Conservation (phyloP, 2,113 vertebrate species). For the Petroica traversi region DNA sequence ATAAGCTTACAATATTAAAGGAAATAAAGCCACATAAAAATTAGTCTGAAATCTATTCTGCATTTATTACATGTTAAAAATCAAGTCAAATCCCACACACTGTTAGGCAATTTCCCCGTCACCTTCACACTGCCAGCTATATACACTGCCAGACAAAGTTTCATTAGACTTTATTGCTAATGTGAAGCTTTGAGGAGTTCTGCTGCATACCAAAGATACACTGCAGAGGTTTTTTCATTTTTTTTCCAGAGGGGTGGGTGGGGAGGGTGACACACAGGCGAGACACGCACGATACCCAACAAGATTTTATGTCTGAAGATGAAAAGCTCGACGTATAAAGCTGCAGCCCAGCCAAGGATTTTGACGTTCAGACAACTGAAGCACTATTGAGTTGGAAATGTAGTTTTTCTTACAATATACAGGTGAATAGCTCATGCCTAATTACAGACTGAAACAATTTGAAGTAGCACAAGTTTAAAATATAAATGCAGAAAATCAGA, state of each 20-base stretch:
- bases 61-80: slow-evolving; percentile 29
- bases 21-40: background rate
- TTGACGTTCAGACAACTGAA: background rate
- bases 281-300: background rate
- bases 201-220: background rate
- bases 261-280: rapidly evolving
- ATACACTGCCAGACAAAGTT: background rate
- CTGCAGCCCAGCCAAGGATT: background rate
- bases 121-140: background rate
- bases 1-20: background rate
- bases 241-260: background rate
- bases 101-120: background rate
- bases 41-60: background rate
- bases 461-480: slow-evolving; percentile 12
- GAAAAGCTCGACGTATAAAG: background rate
- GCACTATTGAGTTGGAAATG: background rate
- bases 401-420: background rate
- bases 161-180: slow-evolving; percentile 4
- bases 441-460: background rate
- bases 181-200: background rate
- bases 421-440: background rate
- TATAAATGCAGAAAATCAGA: background rate
- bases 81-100: background rate
- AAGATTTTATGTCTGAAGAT: background rate
- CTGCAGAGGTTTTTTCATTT: background rate